Percentiles rank a stretch among this genome's conserved stretches.
These are phyloP conservation scores for Bubo scandiacus DNA, from an alignment of 2,113 vertebrate species.

Conservation along the genomic window DNA sequence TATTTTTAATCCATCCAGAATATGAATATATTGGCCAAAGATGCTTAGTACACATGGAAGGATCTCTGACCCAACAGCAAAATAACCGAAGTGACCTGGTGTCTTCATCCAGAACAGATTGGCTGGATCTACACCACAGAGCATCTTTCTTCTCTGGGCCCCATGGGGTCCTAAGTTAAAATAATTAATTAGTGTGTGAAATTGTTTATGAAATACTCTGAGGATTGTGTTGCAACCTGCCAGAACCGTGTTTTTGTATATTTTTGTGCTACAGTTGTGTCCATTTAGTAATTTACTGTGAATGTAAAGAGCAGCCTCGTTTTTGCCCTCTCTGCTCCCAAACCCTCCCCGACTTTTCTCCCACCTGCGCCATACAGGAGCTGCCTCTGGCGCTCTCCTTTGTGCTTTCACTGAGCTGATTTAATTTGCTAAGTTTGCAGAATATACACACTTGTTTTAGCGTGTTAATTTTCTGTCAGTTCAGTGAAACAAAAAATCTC, in stretches of 20 bases:
- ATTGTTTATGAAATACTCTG: not conserved
- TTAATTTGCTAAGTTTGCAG: not conserved
- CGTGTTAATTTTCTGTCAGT: not conserved
- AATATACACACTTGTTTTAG: not conserved
- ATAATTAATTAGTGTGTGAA: not conserved
- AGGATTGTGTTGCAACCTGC: not conserved
- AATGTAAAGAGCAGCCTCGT: accelerated
- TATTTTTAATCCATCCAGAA: not conserved
- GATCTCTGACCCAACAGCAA: not conserved
- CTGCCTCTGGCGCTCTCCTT: not conserved
- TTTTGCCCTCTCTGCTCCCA: not conserved
- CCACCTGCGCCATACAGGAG: accelerated
- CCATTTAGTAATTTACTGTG: not conserved
- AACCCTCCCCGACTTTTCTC: not conserved
- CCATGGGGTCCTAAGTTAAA: not conserved
- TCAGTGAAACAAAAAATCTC: not conserved
- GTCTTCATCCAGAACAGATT: not conserved
- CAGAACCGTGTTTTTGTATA: not conserved
- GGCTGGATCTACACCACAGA: not conserved
- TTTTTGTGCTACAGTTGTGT: not conserved
- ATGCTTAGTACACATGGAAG: not conserved
- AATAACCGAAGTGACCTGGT: not conserved
- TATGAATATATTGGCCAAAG: not conserved
- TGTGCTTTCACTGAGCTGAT: not conserved
- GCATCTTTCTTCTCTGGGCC: not conserved